Base-by-base conservation (phyloP, 53 echinoderm and acorn worm species). In the Luidia sarsii region DNA sequence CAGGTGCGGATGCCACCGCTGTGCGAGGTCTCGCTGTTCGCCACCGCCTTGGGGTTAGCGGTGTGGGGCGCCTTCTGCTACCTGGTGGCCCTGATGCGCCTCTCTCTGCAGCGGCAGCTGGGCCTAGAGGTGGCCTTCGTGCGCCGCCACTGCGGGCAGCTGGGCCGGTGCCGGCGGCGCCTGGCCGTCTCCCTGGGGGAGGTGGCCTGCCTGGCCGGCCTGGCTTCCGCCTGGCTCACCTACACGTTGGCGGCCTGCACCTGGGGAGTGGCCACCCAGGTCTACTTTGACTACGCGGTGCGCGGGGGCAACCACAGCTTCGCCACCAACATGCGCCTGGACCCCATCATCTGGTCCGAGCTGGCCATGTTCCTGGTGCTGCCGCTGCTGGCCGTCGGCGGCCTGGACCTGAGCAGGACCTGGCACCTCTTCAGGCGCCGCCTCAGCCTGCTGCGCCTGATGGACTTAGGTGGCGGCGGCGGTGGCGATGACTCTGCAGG, bases 41-140 rank as follows among this genome's bases (percentile, higher is more conserved):
- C 82, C 24, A 41, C 66, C 39, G 68, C 64, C 3, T 15, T 70
- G 43, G 50, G 70, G 2, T 32, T 84, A 30, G 11, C 51, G 2
- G 48, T 81, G 9, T 93, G 87, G 63, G 93, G 89, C 11, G 50
- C 66, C 31, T 93, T 93, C 68, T 80, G 82, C 3, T 90, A 89
- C 27, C 57, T 93, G 32, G 80, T 93, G 11, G 63, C 62, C 53
- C 80, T 87, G n/a, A 36, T 93, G 52, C 71, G 93, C 14, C 11
- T 65, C 15, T 92, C 93, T 3, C 87, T 93, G 4, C 48, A 83
- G 19, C 67, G 63, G 30, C 93, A 93, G 61, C 84, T 89, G 0
- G 57, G 67, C 25, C 83, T 93, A 13, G 90, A 90, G 29, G 10
- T 87, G 57, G 31, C 36, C 45, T 93, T 87, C 63, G 80, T 93